Percentiles rank a stretch among this genome's conserved stretches.
Evolutionary conservation across 2,888 invertebrate genomes (phyloP).

Genomic region (Epirrhoe tristata): DNA sequence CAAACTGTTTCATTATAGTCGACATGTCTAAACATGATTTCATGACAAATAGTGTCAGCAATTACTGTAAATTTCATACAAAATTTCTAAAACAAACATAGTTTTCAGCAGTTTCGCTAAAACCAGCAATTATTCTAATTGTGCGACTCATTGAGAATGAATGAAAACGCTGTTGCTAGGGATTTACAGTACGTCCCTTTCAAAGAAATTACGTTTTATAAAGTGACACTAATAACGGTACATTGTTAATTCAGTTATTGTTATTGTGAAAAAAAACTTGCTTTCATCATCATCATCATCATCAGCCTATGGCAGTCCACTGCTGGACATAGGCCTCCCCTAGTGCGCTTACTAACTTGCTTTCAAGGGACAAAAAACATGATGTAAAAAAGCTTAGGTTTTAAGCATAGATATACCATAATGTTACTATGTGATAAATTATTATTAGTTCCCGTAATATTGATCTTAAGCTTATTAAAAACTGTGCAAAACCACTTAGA

Average conservation of each 20-base stretch:
- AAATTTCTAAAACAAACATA: constrained; percentile 27
- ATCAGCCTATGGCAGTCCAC: too few species aligned
- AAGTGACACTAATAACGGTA: not conserved
- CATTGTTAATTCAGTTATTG: not conserved
- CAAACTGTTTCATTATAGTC: not conserved
- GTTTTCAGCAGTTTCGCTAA: constrained; percentile 20
- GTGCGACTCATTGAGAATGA: constrained; percentile 24
- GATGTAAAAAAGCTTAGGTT: too few species aligned
- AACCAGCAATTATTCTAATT: constrained; percentile 27
- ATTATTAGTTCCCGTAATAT: too few species aligned
- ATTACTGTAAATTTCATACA: not conserved
- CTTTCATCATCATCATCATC: too few species aligned
- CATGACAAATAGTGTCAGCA: not conserved
- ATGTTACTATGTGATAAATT: too few species aligned
- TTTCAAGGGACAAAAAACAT: too few species aligned
- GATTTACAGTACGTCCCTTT: constrained; percentile 15
- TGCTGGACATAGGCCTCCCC: too few species aligned
- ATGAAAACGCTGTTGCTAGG: constrained; percentile 19
- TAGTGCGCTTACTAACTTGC: too few species aligned
- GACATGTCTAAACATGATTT: not conserved
- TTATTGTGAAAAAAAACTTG: too few species aligned
- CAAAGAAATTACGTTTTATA: not conserved
- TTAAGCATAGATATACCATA: too few species aligned
- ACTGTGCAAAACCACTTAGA: too few species aligned
- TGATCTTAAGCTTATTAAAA: too few species aligned